Evolutionary conservation across 1,140 invertebrate genomes (phyloP).

Genomic region (Ctenoplectra terminalis): DNA sequence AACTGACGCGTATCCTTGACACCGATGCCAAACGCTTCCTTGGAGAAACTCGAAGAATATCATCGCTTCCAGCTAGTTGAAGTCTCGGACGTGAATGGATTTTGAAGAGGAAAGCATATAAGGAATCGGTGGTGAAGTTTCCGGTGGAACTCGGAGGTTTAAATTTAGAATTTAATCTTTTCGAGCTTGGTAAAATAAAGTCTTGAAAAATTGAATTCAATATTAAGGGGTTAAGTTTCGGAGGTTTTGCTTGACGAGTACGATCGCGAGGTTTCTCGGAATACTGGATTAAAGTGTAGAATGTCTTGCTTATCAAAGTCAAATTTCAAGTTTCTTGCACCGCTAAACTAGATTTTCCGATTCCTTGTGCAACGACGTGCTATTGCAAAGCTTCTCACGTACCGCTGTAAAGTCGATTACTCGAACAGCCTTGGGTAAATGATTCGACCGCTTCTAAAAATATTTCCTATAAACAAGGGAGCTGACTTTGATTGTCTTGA

Average conservation of each 20-base stretch:
- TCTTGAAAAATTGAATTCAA: background rate
- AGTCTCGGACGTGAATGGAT: background rate
- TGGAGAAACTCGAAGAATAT: background rate
- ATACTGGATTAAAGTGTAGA: background rate
- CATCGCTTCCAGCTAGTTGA: background rate
- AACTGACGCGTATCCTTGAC: conserved; percentile 1
- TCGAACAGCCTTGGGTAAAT: background rate
- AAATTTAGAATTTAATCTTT: background rate
- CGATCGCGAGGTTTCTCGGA: background rate
- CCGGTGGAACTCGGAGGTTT: background rate
- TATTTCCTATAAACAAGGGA: background rate
- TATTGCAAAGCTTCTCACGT: background rate
- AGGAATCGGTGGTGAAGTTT: background rate
- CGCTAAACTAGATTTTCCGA: background rate
- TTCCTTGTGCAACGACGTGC: background rate
- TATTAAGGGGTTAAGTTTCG: background rate
- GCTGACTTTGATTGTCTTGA: too few species aligned
- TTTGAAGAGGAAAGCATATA: background rate
- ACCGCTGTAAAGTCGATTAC: too few species aligned
- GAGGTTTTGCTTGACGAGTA: background rate
- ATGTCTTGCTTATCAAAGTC: background rate
- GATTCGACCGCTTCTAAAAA: background rate
- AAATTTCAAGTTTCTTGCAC: conserved; percentile 10
- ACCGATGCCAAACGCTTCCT: background rate
- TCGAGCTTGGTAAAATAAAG: background rate